Evolutionary conservation across 2,888 invertebrate species (phyloP), one percentile per base, ranked within the genome.

Genomic region (Reticulitermes lucifugus): DNA sequence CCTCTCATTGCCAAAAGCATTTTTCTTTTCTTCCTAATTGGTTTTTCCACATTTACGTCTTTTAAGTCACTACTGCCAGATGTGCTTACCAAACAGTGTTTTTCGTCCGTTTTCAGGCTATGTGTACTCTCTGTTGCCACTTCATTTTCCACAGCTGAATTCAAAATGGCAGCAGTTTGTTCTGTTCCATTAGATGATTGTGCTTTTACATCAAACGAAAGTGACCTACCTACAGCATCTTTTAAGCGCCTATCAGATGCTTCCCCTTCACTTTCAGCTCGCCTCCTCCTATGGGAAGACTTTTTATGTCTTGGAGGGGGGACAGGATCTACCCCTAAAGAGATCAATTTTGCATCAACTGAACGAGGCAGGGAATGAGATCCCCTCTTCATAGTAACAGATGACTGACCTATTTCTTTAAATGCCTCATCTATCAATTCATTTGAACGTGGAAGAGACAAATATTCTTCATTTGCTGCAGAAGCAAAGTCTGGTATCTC

Each of bases 1-100:
- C 87, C 86, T 75, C 87, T 82, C 87, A 87, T 88, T 65, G 88
- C 88, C 60, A 88, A 85, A 75, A 89, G 87, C 77, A 88, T 86
- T 84, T 88, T 88, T 29, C 89, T 87, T 83, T 89, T 89, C 77
- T 87, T 87, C 70, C 88, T 86, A 79, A 89, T 83, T 59, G 89
- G 88, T 85, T 87, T 87, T 41, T 88, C 88, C n/a, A 65, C 29
- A 79, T 41, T 71, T 35, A n/a, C 60, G 29, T 83, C 83, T 79
- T 79, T 79, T 4, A 10, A n/a, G 5, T 2, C 35, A 35, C 43
- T 65, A 25, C 43, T 70, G 22, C 65, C 22, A 65, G 81, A 70
- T 6, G 14, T n/a, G 9, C 46, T 81, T 14, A 10, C 43, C 4
- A 25, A 41, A 51, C 51, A 43, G 43, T 43, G 46, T 41, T 60